Base-by-base conservation (phyloP, 1,140 invertebrate species). In the Euura saliciscinereae region DNA sequence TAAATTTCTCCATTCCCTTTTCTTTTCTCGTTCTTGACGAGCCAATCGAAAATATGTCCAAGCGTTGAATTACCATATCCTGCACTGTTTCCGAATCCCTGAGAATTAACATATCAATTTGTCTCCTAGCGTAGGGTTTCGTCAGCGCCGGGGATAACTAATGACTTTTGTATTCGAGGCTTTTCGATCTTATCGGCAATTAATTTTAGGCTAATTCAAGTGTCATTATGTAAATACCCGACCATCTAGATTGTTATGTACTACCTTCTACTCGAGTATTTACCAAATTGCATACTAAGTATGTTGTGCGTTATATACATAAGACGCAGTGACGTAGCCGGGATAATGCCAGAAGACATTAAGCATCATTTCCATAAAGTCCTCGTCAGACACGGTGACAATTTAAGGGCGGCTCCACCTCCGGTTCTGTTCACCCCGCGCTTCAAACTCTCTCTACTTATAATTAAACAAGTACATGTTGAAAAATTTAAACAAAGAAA, bases 291-390 rank as follows among this genome's bases (percentile, higher is more conserved):
- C 51, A 59, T 59, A n/a, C 51, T 59, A 59, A 59, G 51, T 59
- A 59, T 59, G 28, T 28, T 28, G 51, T 59, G 13, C 51, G 51
- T 59, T n/a, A n/a, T 59, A 59, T 59, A n/a, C 13, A 59, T 59
- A 8, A 6, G 28, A 28, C 28, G 28, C 28, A 28, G 13, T 59
- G 51, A 59, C 51, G 51, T 59, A 59, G 51, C 51, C 13, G 6
- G 81, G 83, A 82, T 86, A 86, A 86, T 85, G 83, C 80, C 82
- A 81, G 79, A 85, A 85, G 85, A 86, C 85, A 86, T 86, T 86
- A 85, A 83, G 84, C 71, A 74, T 81, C 79, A 85, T 86, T 86
- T 84, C 82, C 85, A 86, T 85, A 86, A 86, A 85, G 79, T 78
- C 79, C 76, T 73, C 74, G 51, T 59, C 51, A 59, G 51, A 59